Evolutionary conservation across 2,888 invertebrate genomes (phyloP).

Genomic region (Orthosia gracilis): DNA sequence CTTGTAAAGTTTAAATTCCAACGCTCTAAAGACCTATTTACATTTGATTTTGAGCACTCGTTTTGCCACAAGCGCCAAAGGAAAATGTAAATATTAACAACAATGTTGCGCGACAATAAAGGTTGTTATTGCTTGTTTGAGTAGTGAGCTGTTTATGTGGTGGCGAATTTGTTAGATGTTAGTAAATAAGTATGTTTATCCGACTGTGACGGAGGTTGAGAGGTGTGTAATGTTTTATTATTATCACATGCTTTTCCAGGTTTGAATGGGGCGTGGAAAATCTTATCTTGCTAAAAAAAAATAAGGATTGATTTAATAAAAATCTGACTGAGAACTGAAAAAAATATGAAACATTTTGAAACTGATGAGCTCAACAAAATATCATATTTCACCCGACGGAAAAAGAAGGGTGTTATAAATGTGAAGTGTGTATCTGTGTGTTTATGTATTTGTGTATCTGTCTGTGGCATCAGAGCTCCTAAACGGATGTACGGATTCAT

Average conservation of each 20-base stretch:
- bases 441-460: too few species aligned
- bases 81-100: constrained; percentile 58
- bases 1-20: constrained; percentile 50
- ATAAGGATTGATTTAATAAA: not conserved
- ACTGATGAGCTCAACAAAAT: too few species aligned
- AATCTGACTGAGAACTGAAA: too few species aligned
- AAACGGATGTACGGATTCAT: too few species aligned
- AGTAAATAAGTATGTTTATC: constrained; percentile 38
- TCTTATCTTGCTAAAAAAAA: not conserved
- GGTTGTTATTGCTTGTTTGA: constrained; percentile 58
- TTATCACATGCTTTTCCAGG: not conserved
- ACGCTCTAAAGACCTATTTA: constrained; percentile 29
- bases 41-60: constrained; percentile 44
- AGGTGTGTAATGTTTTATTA: constrained; percentile 3
- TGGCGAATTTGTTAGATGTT: constrained; percentile 37
- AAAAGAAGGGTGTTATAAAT: too few species aligned
- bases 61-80: constrained; percentile 37
- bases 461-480: too few species aligned
- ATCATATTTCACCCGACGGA: too few species aligned
- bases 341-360: too few species aligned
- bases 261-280: not conserved
- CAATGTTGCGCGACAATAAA: constrained; percentile 41
- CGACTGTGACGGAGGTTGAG: constrained; percentile 11
- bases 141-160: constrained; percentile 47
- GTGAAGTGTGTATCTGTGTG: too few species aligned